These are phyloP conservation scores for Phengaris arion DNA, from an alignment of 2,888 invertebrate species.

Conservation along the genomic window DNA sequence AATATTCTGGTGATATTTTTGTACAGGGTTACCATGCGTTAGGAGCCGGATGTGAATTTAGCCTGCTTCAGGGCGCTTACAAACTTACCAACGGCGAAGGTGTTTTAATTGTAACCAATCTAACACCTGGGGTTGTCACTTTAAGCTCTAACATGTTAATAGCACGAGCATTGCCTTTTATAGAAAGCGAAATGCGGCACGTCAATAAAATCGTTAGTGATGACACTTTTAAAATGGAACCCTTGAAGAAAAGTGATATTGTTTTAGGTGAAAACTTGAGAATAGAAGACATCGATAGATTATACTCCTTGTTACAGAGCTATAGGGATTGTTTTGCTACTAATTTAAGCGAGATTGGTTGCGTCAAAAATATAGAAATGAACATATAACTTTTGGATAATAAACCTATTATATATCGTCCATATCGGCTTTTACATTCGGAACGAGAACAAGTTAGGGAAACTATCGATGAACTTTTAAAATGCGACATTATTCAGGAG, in stretches of 20 bases:
- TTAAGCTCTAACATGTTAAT: slow-evolving; percentile 13
- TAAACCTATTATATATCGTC: too few relatives aligned
- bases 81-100: slow-evolving; percentile 33
- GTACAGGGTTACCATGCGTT: slow-evolving; percentile 34
- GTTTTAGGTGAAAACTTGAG: too few relatives aligned
- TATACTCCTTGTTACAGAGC: too few relatives aligned
- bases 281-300: too few relatives aligned
- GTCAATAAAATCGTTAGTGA: too few relatives aligned
- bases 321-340: too few relatives aligned
- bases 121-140: neutral
- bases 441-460: slow-evolving; percentile 31
- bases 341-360: too few relatives aligned
- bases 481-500: slow-evolving; percentile 37
- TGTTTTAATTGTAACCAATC: slow-evolving; percentile 31
- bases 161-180: slow-evolving; percentile 5
- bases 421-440: slow-evolving; percentile 21
- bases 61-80: slow-evolving; percentile 35
- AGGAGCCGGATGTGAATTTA: slow-evolving; percentile 35
- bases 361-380: too few relatives aligned
- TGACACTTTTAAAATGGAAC: too few relatives aligned
- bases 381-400: too few relatives aligned
- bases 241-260: too few relatives aligned
- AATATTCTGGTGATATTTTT: slow-evolving; percentile 37
- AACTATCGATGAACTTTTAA: slow-evolving; percentile 33
- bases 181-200: too few relatives aligned